phyloP scores from a whole-genome alignment of 2,797 vertebrate species.

The Sebastiscus tertius region DNA sequence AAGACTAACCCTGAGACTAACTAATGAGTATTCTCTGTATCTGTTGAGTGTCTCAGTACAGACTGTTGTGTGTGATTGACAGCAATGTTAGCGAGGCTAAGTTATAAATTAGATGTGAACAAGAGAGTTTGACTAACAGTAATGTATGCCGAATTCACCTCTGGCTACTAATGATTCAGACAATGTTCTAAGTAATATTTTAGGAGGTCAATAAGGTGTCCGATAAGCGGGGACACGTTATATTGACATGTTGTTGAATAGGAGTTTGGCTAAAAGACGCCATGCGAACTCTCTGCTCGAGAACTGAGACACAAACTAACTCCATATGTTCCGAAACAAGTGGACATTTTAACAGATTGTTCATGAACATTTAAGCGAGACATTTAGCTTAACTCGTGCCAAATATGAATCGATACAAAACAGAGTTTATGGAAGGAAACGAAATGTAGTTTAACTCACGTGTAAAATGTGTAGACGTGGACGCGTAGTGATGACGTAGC shows the following conservation, averaged over 20 bases:
- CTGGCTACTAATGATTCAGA: not conserved
- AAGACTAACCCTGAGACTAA: no score
- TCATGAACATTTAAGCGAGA: rapidly evolving
- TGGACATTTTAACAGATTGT: rapidly evolving
- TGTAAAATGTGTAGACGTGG: slow-evolving; percentile 9
- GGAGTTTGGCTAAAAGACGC: not conserved
- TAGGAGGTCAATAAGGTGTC: rapidly evolving
- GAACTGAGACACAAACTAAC: not conserved
- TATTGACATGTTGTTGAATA: rapidly evolving
- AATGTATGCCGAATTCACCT: not conserved
- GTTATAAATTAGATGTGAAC: not conserved
- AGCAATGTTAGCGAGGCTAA: rapidly evolving
- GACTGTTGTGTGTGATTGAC: not conserved
- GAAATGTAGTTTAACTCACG: slow-evolving; percentile 51
- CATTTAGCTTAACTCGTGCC: rapidly evolving
- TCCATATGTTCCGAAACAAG: not conserved
- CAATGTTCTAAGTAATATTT: rapidly evolving
- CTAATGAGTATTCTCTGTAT: not conserved
- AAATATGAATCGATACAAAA: rapidly evolving
- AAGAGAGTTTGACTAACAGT: rapidly evolving
- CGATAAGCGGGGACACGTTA: rapidly evolving
- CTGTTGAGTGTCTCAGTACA: not conserved
- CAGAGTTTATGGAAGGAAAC: rapidly evolving
- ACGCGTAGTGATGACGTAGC: slow-evolving; percentile 62
- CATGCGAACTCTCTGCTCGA: not conserved